phyloP scores from a whole-genome alignment of 2,797 vertebrate genomes.

The Cyprinella venusta region DNA sequence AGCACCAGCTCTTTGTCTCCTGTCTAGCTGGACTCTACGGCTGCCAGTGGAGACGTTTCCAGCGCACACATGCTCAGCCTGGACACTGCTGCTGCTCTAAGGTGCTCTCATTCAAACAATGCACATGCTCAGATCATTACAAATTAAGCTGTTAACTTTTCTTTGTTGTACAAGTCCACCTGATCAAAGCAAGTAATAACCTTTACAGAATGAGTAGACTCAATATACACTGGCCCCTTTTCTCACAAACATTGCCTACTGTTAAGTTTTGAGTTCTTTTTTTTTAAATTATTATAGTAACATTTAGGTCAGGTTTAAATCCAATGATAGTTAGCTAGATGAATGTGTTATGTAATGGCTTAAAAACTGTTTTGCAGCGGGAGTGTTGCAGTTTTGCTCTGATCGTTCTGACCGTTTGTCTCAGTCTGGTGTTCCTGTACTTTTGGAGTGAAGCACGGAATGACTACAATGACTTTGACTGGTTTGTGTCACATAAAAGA shows the following conservation, averaged over 20 bases:
- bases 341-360: constrained; percentile 21
- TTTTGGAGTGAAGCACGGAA: constrained; percentile 88
- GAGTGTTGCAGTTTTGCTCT: constrained; percentile 82
- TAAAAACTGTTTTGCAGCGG: constrained; percentile 69
- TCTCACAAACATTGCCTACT: neutral
- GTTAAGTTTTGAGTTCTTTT: neutral
- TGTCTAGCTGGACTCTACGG: constrained; percentile 87
- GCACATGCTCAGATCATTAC: neutral
- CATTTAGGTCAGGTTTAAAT: constrained; percentile 14
- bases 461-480: constrained; percentile 90
- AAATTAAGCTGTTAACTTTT: neutral
- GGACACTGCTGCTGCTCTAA: constrained; percentile 87
- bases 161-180: neutral
- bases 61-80: constrained; percentile 74
- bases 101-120: constrained; percentile 52
- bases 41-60: constrained; percentile 85
- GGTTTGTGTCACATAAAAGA: constrained; percentile 73
- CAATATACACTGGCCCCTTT: neutral
- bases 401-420: constrained; percentile 81
- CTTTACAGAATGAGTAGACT: neutral
- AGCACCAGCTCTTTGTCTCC: constrained; percentile 82
- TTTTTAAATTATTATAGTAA: neutral
- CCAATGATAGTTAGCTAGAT: neutral
- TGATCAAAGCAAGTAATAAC: neutral
- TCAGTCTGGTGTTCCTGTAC: constrained; percentile 86